Conservation (phyloP, 2,797 vertebrate species). For the Hyperoplus immaculatus region DNA sequence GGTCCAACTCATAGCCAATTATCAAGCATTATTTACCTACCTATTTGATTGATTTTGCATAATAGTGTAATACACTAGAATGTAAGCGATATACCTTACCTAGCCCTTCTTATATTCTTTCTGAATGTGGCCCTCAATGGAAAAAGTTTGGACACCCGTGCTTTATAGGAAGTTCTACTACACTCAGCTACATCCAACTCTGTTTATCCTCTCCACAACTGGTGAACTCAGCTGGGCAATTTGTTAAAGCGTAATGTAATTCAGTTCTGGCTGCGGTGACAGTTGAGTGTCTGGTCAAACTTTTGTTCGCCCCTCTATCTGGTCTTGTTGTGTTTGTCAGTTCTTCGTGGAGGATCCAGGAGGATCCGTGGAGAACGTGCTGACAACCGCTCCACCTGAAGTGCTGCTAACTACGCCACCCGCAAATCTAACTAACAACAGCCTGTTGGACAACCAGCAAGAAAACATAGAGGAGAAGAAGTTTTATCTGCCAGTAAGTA, state of each 20-base stretch:
- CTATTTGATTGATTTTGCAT: too few species aligned
- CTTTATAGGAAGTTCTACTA: background rate
- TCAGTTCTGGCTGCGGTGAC: background rate
- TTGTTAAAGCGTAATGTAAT: background rate
- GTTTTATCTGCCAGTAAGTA: constrained; percentile 96
- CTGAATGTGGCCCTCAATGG: too few species aligned
- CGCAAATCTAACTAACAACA: constrained; percentile 90
- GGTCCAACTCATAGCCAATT: too few species aligned
- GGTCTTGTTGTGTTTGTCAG: constrained; percentile 72
- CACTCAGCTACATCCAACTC: background rate
- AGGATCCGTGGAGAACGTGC: constrained; percentile 59
- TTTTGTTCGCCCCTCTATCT: background rate
- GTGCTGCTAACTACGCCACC: constrained; percentile 66
- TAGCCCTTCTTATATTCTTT: too few species aligned
- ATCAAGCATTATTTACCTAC: too few species aligned
- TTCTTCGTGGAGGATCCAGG: constrained; percentile 91
- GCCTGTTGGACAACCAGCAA: constrained; percentile 70
- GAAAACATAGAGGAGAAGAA: constrained; percentile 83
- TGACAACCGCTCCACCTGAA: constrained; percentile 68
- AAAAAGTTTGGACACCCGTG: too few species aligned
- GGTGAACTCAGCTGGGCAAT: background rate
- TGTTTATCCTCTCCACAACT: background rate
- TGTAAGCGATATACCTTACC: too few species aligned
- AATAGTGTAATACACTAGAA: too few species aligned
- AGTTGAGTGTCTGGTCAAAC: background rate